Evolutionary conservation across 2,797 vertebrate species (phyloP).

Genomic region (Lophius americanus): DNA sequence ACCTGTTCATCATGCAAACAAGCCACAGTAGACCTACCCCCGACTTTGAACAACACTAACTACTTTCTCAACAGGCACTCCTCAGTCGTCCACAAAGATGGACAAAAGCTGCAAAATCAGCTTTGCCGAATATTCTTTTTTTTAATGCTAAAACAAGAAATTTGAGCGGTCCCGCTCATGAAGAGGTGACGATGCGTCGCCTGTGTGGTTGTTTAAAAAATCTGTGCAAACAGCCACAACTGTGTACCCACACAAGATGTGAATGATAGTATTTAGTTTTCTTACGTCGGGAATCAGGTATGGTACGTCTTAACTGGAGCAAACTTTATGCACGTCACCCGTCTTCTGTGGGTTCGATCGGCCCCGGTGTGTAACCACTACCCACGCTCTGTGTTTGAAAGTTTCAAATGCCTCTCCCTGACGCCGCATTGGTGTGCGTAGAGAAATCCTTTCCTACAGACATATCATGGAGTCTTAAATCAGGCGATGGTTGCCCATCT

Average conservation of each 20-base stretch:
- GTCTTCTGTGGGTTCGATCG: constrained; percentile 66
- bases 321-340: constrained; percentile 70
- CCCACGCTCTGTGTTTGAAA: constrained; percentile 49
- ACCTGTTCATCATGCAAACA: constrained; percentile 59
- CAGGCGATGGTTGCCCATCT: constrained; percentile 62
- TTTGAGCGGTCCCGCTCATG: constrained; percentile 41
- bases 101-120: constrained; percentile 63
- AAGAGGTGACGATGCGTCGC: constrained; percentile 52
- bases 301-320: constrained; percentile 75
- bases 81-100: constrained; percentile 59
- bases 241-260: constrained; percentile 54
- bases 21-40: constrained; percentile 67
- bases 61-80: constrained; percentile 66
- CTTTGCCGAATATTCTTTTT: constrained; percentile 59
- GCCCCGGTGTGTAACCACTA: constrained; percentile 68
- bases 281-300: constrained; percentile 68
- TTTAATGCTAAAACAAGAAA: constrained; percentile 1
- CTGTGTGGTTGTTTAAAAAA: constrained; percentile 52
- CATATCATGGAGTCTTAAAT: constrained; percentile 64
- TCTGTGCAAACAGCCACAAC: constrained; percentile 60
- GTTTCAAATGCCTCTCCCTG: constrained; percentile 36
- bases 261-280: constrained; percentile 61
- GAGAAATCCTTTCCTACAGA: constrained; percentile 34
- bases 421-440: constrained; percentile 25
- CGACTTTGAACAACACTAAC: constrained; percentile 79